These are phyloP conservation scores for Peribatodes rhomboidaria DNA, from an alignment of 2,888 invertebrate genomes.

Conservation along the genomic window DNA sequence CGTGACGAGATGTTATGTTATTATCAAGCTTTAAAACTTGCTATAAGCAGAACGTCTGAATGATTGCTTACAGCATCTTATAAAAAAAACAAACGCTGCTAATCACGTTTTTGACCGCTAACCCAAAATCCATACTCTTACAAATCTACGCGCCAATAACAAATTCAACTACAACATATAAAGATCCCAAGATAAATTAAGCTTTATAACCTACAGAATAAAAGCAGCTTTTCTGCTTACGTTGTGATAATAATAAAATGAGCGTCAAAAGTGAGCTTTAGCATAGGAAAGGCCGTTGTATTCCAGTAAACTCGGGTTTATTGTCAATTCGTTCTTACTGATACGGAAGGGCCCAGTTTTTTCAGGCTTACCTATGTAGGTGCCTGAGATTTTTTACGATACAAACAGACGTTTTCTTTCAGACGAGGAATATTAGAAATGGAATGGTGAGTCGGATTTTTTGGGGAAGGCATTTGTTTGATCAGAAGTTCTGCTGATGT, in stretches of 20 bases:
- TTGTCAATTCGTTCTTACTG: constrained; percentile 62
- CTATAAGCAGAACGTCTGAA: too few relatives aligned
- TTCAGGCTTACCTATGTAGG: constrained; percentile 52
- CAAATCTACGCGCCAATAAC: not conserved
- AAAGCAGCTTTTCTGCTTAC: constrained; percentile 19
- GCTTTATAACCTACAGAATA: constrained; percentile 23
- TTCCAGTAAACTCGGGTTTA: constrained; percentile 56
- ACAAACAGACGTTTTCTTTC: constrained; percentile 42
- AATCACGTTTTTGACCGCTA: not conserved
- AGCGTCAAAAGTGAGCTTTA: constrained; percentile 29
- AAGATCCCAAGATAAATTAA: constrained; percentile 24
- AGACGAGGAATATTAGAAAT: constrained; percentile 5
- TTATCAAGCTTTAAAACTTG: too few relatives aligned
- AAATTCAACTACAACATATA: constrained; percentile 20
- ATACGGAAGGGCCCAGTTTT: constrained; percentile 57
- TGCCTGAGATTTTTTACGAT: constrained; percentile 53
- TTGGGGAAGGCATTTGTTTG: not conserved
- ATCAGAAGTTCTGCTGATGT: too few relatives aligned
- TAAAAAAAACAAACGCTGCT: too few relatives aligned
- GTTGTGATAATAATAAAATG: constrained; percentile 18
- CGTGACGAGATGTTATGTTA: too few relatives aligned
- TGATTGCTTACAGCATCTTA: too few relatives aligned
- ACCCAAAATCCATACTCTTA: not conserved
- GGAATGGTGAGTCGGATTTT: not conserved
- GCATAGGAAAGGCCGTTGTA: constrained; percentile 32